Percentiles rank a stretch among this genome's conserved stretches.
phyloP scores from a whole-genome alignment of 1,140 invertebrate species.

The Melipona quadrifasciata region DNA sequence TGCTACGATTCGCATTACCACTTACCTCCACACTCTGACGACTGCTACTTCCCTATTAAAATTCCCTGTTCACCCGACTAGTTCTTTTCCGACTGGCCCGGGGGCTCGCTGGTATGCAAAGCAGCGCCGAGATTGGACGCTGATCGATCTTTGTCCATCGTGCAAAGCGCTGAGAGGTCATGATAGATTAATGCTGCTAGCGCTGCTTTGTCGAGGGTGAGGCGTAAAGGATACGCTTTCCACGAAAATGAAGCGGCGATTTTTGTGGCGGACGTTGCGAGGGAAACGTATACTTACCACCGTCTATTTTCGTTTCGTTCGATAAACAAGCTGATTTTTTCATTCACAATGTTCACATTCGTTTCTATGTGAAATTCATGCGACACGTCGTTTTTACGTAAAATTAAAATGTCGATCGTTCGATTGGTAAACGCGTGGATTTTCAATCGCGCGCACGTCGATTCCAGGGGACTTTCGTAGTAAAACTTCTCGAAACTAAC shows the following conservation, averaged over 20 bases:
- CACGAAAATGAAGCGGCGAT: background rate
- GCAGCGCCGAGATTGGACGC: background rate
- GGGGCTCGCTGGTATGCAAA: background rate
- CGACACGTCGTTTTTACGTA: background rate
- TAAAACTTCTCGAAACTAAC: background rate
- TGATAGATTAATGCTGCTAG: background rate
- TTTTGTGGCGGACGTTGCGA: background rate
- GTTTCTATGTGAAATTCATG: too few relatives aligned
- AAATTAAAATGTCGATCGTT: background rate
- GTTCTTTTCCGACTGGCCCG: background rate
- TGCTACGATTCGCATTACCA: slow-evolving; percentile 22
- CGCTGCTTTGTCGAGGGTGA: background rate
- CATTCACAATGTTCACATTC: too few relatives aligned
- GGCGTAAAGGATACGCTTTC: background rate
- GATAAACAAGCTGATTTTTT: too few relatives aligned
- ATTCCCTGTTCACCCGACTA: background rate
- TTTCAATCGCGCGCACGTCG: background rate
- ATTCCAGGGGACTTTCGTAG: background rate
- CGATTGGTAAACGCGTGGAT: background rate
- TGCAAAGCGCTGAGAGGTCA: background rate
- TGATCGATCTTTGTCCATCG: slow-evolving; percentile 1
- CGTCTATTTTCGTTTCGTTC: background rate
- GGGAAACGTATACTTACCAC: background rate
- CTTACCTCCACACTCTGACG: background rate
- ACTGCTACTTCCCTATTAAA: background rate